Evolutionary conservation across 2,888 invertebrate genomes (phyloP), one percentile per base, ranked within the genome.

Genomic region (Andricus curvator): DNA sequence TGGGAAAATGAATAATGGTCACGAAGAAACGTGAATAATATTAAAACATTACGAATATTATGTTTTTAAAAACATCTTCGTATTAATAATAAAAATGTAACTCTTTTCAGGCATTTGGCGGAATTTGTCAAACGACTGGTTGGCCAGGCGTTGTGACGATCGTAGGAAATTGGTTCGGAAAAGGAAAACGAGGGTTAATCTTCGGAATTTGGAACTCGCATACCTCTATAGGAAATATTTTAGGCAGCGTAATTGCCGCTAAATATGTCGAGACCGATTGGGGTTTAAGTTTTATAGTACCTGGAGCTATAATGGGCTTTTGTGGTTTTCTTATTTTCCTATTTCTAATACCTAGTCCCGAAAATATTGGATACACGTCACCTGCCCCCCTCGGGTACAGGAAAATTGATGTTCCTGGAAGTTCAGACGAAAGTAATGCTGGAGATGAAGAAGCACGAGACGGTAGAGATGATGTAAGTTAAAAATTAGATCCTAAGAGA

Each of bases 181-280:
- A 97, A 93, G 95, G 96, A 60, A 98, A 97, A 92, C 94, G 97
- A 84, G 98, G 98, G 0, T 94, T 99, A 37, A 97, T 99, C 83
- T 99, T 99, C 93, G 99, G 99, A 17, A 94, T 99, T 9, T 99
- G 99, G 99, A 99, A 99, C 93, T 98, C 98, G 0, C 99, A 99
- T 88, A 99, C 99, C 0, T 98, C 98, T 0, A 95, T 99, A 15
- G 99, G 99, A 60, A 99, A 99, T 92, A 99, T 99, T 89, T 92
- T 99, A 80, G 98, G 98, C 90, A 96, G 97, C 0, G 90, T 98
- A n/a, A 96, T 99, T 87, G 98, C 99, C 0, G 97, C 97, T 0
- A 93, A 95, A 76, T 99, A 96, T 93, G 98, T 99, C 17, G 97
- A 97, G 90, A 93, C 92, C 0, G 96, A 98, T 91, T 99, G 99